Evolutionary conservation across 2,888 invertebrate genomes (phyloP).

Genomic region (Ceratothoa steindachneri): DNA sequence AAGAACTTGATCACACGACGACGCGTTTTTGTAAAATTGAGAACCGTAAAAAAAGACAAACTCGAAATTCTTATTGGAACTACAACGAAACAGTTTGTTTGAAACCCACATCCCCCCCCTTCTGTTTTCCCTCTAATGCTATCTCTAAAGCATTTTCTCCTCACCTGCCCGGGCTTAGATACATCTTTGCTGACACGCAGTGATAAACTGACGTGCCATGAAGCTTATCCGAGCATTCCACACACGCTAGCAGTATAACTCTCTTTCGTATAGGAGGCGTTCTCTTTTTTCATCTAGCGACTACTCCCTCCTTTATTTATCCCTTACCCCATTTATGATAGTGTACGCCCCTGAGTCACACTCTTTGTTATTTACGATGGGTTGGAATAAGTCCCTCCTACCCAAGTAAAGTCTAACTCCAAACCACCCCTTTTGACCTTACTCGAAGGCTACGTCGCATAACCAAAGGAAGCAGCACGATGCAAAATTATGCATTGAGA

Average conservation of each 20-base stretch:
- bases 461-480: background rate
- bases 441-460: background rate
- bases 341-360: background rate
- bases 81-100: too few species aligned
- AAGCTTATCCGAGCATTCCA: background rate
- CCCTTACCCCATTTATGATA: background rate
- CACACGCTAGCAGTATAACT: background rate
- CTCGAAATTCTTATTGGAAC: too few species aligned
- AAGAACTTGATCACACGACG: background rate
- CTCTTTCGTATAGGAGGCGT: background rate
- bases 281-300: background rate
- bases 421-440: background rate
- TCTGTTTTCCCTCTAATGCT: background rate
- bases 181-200: background rate
- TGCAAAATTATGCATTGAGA: background rate
- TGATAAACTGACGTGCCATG: background rate
- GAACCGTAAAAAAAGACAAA: background rate
- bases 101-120: too few species aligned
- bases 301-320: background rate
- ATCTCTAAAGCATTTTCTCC: background rate
- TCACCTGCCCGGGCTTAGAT: background rate
- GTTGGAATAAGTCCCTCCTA: too few species aligned
- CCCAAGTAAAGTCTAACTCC: too few species aligned
- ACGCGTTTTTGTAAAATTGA: too few species aligned
- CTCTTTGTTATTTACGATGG: background rate